These are phyloP conservation scores for Aplodontia rufa DNA, from an alignment of 2,113 vertebrate genomes.

Conservation along the genomic window DNA sequence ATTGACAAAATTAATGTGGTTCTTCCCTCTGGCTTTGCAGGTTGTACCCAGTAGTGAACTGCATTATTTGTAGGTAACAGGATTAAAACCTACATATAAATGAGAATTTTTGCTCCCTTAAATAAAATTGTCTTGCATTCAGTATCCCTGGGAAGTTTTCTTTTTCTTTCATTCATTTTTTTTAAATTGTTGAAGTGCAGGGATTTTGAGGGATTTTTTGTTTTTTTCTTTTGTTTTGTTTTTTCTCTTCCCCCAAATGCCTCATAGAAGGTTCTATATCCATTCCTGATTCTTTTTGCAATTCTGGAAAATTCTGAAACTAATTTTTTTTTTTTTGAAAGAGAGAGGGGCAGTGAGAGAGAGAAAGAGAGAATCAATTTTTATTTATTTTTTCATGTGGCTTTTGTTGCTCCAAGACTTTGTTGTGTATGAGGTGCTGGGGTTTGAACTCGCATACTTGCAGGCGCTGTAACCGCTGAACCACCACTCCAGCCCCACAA, in stretches of 20 bases:
- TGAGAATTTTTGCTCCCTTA: not conserved
- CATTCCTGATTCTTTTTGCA: not conserved
- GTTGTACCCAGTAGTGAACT: not conserved
- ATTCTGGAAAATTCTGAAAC: not conserved
- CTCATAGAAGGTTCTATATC: not conserved
- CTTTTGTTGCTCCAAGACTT: no score
- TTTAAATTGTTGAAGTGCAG: not conserved
- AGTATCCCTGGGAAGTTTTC: not conserved
- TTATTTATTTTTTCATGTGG: no score
- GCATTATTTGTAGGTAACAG: slow-evolving; percentile 6
- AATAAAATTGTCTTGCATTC: not conserved
- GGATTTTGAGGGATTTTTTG: no score
- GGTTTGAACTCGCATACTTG: no score
- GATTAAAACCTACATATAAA: slow-evolving; percentile 5
- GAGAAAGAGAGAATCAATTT: no score
- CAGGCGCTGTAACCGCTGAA: no score
- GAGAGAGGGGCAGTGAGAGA: no score
- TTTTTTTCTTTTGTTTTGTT: not conserved
- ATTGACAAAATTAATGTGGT: not conserved
- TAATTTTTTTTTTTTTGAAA: no score
- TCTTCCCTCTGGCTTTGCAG: slow-evolving; percentile 48
- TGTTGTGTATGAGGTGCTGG: no score
- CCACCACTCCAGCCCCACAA: no score
- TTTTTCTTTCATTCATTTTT: not conserved
- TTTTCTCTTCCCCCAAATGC: not conserved